Base-by-base conservation (phyloP, 2,113 vertebrate genomes). In the Otis tarda region DNA sequence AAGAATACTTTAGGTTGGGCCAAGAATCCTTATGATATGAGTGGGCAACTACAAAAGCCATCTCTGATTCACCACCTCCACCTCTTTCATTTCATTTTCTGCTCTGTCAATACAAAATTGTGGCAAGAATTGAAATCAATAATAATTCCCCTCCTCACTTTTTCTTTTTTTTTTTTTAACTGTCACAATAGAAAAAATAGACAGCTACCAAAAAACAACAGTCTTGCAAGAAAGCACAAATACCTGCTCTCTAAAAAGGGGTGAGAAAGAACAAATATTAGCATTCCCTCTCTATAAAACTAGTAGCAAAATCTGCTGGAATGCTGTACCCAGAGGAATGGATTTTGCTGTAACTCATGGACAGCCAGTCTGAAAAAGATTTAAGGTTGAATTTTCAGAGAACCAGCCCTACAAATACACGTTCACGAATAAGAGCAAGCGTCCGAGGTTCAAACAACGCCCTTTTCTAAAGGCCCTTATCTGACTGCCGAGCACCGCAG, bases 101-200 rank as follows among this genome's bases (percentile, higher is more conserved):
- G 39, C 74, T 85, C 81, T 55, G 18, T 79, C 68, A 65, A 69
- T 69, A 92, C 31, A 92, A 85, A 94, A 74, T 55, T 93, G 77
- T 76, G 52, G 31, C 35, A 91, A 90, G 85, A 87, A 95, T 6
- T 61, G 55, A 92, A 82, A 94, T 95, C 52, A 93, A 30, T 81
- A 86, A 74, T 33, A 89, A 79, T 47, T 69, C 33, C 11, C 35
- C 53, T 75, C 41, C 55, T 20, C 22, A 30, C 5, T 83, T 83
- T 57, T 64, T 59, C 3, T 35, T 19, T 41, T 53, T 45, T 45
- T 55, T 53, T 33, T 43, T 37, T 55, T 43, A 69, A 67, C 41
- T 67, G 16, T 35, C 77, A 71, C 3, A 21, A 65, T 28, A 83
- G 57, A 37, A 52, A 80, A 70, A 68, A 47, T 2, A 88, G 41